Conservation (phyloP, 2,113 vertebrate genomes). For the Colius striatus region DNA sequence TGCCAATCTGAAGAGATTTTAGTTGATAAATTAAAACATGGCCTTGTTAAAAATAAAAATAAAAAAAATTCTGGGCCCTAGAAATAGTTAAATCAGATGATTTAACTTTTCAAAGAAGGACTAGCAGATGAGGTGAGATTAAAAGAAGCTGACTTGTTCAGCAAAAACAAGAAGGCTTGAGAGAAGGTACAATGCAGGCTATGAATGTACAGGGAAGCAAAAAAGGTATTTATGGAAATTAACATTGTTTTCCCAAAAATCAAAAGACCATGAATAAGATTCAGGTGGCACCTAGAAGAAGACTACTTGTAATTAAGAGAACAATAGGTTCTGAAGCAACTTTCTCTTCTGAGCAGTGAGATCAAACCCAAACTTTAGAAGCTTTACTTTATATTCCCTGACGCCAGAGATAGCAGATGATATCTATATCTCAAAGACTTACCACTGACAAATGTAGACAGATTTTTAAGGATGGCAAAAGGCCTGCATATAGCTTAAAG, state of each 20-base stretch:
- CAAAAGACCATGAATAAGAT: not conserved
- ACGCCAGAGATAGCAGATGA: not conserved
- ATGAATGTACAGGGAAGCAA: not conserved
- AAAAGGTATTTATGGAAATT: not conserved
- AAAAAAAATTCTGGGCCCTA: not conserved
- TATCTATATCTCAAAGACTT: slow-evolving; percentile 13
- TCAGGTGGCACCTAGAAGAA: not conserved
- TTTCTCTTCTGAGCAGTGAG: not conserved
- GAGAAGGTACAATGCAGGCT: not conserved
- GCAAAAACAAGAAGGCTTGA: not conserved
- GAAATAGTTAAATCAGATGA: not conserved
- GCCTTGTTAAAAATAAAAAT: not conserved
- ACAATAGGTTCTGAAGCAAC: not conserved
- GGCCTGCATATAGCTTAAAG: not conserved
- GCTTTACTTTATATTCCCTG: not conserved
- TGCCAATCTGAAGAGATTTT: not conserved
- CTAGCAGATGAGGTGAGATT: not conserved
- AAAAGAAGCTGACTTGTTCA: not conserved
- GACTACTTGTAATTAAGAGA: not conserved
- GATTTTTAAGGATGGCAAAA: slow-evolving; percentile 21
- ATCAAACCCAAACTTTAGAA: not conserved
- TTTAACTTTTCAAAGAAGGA: not conserved
- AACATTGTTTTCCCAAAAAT: not conserved
- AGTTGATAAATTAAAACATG: not conserved
- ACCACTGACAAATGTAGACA: not conserved